Evolutionary conservation across 2,113 vertebrate genomes (phyloP).

Genomic region (Lophura nycthemera): DNA sequence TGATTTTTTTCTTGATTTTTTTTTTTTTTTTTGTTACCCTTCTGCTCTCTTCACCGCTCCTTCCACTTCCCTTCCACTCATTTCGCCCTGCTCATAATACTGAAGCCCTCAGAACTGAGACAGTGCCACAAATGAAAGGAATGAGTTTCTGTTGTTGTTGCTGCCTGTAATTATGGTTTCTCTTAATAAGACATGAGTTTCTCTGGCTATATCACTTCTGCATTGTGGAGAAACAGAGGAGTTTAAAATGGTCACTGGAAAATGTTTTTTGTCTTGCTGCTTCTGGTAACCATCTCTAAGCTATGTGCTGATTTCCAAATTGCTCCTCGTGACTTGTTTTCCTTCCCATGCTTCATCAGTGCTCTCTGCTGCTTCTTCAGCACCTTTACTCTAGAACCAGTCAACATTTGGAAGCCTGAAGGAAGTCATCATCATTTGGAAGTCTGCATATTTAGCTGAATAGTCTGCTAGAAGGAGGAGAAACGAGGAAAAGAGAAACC

Average conservation of each 20-base stretch:
- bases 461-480: not conserved
- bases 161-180: conserved; percentile 56
- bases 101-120: not conserved
- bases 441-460: not conserved
- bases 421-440: fast-evolving
- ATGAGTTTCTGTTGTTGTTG: not conserved
- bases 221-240: not conserved
- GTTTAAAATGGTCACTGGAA: not conserved
- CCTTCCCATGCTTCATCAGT: not conserved
- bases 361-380: not conserved
- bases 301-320: not conserved
- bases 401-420: not conserved
- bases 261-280: not conserved
- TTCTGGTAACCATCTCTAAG: not conserved
- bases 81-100: not conserved
- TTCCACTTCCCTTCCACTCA: not conserved
- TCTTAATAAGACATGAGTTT: not conserved
- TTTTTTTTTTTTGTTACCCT: not conserved
- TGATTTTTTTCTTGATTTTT: not conserved
- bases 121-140: conserved; percentile 26
- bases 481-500: not conserved
- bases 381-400: not conserved
- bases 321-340: not conserved
- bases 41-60: not conserved
- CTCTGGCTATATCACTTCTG: not conserved